Evolutionary conservation across 2,797 vertebrate genomes (phyloP), one percentile per base, ranked within the genome.

Genomic region (Microctenopoma stevenorrisi): DNA sequence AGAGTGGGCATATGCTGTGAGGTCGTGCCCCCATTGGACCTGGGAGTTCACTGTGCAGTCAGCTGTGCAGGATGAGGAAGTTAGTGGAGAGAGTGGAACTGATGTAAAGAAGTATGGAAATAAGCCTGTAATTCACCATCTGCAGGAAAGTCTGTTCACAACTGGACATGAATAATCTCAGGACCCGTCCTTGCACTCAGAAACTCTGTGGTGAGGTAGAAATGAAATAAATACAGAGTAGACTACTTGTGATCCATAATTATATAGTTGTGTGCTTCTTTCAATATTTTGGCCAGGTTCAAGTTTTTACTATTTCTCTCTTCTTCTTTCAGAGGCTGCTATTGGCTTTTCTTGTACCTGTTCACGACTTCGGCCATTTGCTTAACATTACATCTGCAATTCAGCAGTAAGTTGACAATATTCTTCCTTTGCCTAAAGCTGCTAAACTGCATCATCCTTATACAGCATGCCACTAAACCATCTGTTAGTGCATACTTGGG

Each of bases 11-110:
- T 68, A 46, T 55, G 40, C 40, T 15, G 40, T 60, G 76, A 68
- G 77, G 68, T 78, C 65, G 56, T 40, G 54, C 44, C 76, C 43
- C 63, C 4, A 33, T 73, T 74, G 82, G 69, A 71, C 64, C 46
- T 3, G 49, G 48, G 74, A 81, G 87, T 84, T 91, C 88, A 88
- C 16, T 26, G 84, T 79, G 82, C 78, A 89, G 89, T 92, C 84
- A 89, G 68, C 81, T 68, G 65, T 82, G 55, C 67, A 70, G 47
- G 68, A 76, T 62, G 75, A 65, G 51, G 42, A 67, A 56, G 58
- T 69, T 49, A 42, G 74, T 1, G 18, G 62, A 35, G 51, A 64
- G 68, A 69, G 63, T 18, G 15, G 55, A 73, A 72, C 68, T n/a
- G 48, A 56, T 69, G 77, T 51, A 35, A 55, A 53, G 63, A 50